These are phyloP conservation scores for Sapayoa aenigma DNA, from an alignment of 2,113 vertebrate genomes.

Conservation along the genomic window DNA sequence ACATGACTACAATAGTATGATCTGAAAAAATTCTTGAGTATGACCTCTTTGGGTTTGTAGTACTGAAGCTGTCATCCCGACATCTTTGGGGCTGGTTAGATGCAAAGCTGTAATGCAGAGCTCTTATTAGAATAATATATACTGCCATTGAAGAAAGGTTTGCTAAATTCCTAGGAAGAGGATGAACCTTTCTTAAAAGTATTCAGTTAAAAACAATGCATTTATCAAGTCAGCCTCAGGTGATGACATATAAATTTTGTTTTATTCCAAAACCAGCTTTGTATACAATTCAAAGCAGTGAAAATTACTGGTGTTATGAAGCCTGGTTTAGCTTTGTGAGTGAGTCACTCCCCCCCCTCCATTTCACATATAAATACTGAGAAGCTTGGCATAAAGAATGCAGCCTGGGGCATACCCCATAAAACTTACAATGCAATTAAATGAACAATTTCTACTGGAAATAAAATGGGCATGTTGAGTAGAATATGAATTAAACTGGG, in stretches of 20 bases:
- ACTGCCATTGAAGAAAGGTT: background rate
- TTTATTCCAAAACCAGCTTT: background rate
- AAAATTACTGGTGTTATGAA: slow-evolving; percentile 59
- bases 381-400: slow-evolving; percentile 76
- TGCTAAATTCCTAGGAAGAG: background rate
- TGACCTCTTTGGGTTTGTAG: background rate
- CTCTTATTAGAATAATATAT: background rate
- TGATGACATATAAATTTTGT: background rate
- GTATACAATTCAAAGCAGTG: slow-evolving; percentile 51
- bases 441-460: slow-evolving; percentile 81
- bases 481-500: slow-evolving; percentile 78
- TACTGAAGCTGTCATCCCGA: background rate
- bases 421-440: slow-evolving; percentile 84
- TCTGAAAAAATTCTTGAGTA: background rate
- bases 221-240: background rate
- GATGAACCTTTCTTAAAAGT: background rate
- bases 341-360: slow-evolving; percentile 2
- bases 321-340: slow-evolving; percentile 67
- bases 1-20: background rate
- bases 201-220: background rate
- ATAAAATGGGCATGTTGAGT: slow-evolving; percentile 73
- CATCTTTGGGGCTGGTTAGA: background rate
- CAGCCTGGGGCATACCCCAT: slow-evolving; percentile 78
- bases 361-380: slow-evolving; percentile 75
- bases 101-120: background rate